Evolutionary conservation across 2,113 vertebrate genomes (phyloP), one percentile per base, ranked within the genome.

Genomic region (Oxygymnocypris stewartii): DNA sequence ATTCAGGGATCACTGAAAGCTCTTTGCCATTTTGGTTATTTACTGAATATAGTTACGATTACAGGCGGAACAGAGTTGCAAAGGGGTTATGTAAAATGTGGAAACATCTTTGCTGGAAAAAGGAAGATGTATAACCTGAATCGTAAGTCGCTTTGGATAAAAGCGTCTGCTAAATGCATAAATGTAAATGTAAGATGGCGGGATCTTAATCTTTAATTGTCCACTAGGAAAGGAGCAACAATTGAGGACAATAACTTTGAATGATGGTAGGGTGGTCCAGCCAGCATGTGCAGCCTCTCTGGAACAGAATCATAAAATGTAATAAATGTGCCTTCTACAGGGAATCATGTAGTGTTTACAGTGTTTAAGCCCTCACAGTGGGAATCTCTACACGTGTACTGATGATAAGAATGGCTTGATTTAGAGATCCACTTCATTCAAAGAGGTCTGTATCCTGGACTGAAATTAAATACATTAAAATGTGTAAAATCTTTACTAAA

Each of bases 51-150:
- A 74, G 75, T 73, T 14, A 74, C 59, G 18, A 61, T 79, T 25
- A 77, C 78, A 84, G 54, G n/a, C 49, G 40, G 87, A 57, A 75
- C n/a, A 85, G 31, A 75, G 35, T n/a, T 51, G 37, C 67, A 73
- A 18, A 23, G 11, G 79, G 49, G 42, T 71, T 37, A 65, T 51
- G 44, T 44, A 79, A 87, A 74, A 84, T 79, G 35, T 49, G 63
- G 35, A 88, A 81, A 71, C 75, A 77, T 59, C 40, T 81, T 81
- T 65, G 59, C 59, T 65, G 79, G 79, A 81, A 81, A 44, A 81
- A 35, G 23, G 35, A 61, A 80, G 35, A 31, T 31, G 28, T 31
- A 31, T 31, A 31, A 31, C 28, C 28, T 31, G 28, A 31, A 31
- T 31, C 1, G 28, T 31, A 31, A 31, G 28, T 31, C 28, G 28